Base-by-base conservation (phyloP, 2,888 invertebrate species). In the Gibbula magus region DNA sequence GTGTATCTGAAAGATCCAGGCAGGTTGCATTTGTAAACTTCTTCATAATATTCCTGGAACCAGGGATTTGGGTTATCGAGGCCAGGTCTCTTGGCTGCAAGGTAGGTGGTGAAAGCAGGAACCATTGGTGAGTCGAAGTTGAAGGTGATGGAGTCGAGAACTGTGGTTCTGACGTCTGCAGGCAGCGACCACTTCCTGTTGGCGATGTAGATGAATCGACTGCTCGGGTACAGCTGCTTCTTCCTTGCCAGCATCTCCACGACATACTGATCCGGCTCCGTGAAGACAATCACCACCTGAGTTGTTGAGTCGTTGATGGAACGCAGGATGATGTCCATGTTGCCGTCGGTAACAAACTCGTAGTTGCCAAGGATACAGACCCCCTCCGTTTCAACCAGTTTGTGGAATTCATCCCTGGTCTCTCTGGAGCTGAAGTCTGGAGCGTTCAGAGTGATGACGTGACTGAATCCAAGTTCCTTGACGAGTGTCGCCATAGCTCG, bases 261-360 rank as follows among this genome's bases (percentile, higher is more conserved):
- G 1, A 90, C 84, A 67, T 90, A 86, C 8, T 66, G 66, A 39
- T 89, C 87, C 5, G 88, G 87, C 20, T 87, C 87, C 0, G 88
- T 83, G 77, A 91, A 91, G 0, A 91, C 89, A 8, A 89, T 89
- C 8, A 91, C 91, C 29, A 91, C 85, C 35, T 86, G 82, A 0
- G 90, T 90, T 0, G 87, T 85, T 20, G 89, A 88, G 8, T 82
- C 79, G 0, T 81, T 77, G n/a, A 91, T 85, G 20, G 88, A 87
- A 7, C 81, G 73, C 51, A 90, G 80, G 35, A 91, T 86, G 10
- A 86, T 84, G 2, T 85, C 81, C 22, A 83, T 82, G 45, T 82
- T 81, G 0, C 90, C 90, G 79, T 90, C 90, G 0, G 89, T 89
- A 7, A 79, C 86, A 82, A 91, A 89, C 75, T 91, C 90, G 77